Evolutionary conservation across 2,113 vertebrate genomes (phyloP).

Genomic region (Taurulus bubalis): DNA sequence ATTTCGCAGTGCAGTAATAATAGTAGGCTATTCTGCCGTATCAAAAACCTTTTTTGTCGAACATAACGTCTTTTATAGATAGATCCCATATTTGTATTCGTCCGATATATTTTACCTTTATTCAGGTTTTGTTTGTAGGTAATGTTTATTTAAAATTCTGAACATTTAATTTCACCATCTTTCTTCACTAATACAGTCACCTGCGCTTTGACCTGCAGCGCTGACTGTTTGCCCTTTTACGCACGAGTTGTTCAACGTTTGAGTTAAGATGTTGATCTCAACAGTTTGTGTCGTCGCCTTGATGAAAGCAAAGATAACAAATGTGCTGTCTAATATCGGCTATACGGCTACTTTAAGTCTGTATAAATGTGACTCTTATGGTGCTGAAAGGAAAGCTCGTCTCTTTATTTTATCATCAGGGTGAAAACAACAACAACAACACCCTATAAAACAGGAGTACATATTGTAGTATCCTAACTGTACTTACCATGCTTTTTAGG

Average conservation of each 20-base stretch:
- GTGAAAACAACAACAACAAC: not conserved
- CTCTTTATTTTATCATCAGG: not conserved
- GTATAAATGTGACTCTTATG: not conserved
- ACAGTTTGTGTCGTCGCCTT: not conserved
- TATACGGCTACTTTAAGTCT: too few species aligned
- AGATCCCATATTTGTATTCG: not conserved
- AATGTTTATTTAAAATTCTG: not conserved
- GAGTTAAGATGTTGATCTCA: not conserved
- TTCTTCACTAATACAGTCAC: too few species aligned
- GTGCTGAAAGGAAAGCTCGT: constrained; percentile 11
- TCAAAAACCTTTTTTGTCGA: not conserved
- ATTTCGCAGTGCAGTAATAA: not conserved
- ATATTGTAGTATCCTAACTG: not conserved
- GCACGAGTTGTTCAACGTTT: constrained; percentile 1
- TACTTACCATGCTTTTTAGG: constrained; percentile 84
- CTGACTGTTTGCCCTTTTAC: constrained; percentile 41
- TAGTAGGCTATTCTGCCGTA: not conserved
- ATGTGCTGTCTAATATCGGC: not conserved
- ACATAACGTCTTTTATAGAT: not conserved
- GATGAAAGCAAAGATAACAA: not conserved
- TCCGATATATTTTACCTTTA: not conserved
- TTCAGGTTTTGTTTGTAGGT: not conserved
- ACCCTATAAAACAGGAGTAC: not conserved
- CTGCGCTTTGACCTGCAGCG: not conserved
- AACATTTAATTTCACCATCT: not conserved